Evolutionary conservation across 2,888 invertebrate genomes (phyloP).

Genomic region (Leucophenga montana): DNA sequence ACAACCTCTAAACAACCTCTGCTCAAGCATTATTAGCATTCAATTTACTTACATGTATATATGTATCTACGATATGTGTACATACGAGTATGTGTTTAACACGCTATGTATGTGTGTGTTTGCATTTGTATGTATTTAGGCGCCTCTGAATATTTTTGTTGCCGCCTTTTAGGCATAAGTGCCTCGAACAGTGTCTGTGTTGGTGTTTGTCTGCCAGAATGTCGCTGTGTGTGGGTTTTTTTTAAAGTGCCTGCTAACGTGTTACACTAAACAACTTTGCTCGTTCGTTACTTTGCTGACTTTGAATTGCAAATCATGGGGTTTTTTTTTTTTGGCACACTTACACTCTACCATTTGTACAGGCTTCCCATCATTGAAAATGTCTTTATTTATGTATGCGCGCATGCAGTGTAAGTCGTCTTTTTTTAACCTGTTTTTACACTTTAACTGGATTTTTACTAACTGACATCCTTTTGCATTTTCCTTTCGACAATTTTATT

Average conservation of each 20-base stretch:
- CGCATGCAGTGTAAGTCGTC: not conserved
- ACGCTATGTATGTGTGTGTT: not conserved
- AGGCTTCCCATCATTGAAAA: not conserved
- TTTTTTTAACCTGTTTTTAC: not conserved
- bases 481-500: not conserved
- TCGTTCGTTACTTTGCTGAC: constrained; percentile 7
- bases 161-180: not conserved
- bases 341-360: too few relatives aligned
- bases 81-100: not conserved
- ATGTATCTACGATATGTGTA: too few relatives aligned
- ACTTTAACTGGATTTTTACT: not conserved
- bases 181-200: not conserved
- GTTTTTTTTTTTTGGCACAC: not conserved
- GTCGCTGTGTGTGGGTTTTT: not conserved
- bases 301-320: constrained; percentile 17
- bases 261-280: constrained; percentile 7
- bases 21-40: constrained; percentile 14
- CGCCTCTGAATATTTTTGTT: not conserved
- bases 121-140: not conserved
- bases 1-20: constrained; percentile 9
- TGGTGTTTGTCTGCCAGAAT: not conserved
- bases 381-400: constrained; percentile 15
- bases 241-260: constrained; percentile 3
- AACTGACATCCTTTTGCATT: not conserved
- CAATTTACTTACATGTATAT: not conserved